A percentile compares a stretch with the other conserved stretches of the same genome.
Evolutionary conservation across 2,888 invertebrate genomes (phyloP).

Genomic region (Melanophora roralis): DNA sequence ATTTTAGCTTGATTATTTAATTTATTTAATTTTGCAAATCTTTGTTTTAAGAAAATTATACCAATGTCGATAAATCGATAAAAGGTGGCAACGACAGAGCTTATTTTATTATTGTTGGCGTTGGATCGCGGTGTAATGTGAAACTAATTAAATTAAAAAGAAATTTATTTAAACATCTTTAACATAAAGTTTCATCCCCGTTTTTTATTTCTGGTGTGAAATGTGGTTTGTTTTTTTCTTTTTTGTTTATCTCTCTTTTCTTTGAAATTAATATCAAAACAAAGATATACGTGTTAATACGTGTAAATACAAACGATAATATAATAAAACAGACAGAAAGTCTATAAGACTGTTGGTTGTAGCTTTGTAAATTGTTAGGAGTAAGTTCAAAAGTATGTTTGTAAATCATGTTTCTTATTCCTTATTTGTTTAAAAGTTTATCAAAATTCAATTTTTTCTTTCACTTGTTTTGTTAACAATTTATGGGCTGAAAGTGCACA

Average conservation of each 20-base stretch:
- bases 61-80: too few species aligned
- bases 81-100: too few species aligned
- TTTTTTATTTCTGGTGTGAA: conserved; percentile 28
- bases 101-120: conserved; percentile 35
- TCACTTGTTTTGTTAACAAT: background rate
- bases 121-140: conserved; percentile 57
- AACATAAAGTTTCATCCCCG: conserved; percentile 57
- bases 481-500: conserved; percentile 27
- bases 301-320: background rate
- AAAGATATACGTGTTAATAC: background rate
- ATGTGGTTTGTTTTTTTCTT: conserved; percentile 24
- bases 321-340: background rate
- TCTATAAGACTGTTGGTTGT: background rate
- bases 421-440: background rate
- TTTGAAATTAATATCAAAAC: conserved; percentile 30
- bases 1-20: too few species aligned
- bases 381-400: background rate
- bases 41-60: too few species aligned
- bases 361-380: too few species aligned
- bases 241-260: conserved; percentile 36
- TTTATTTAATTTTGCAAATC: too few species aligned
- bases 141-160: conserved; percentile 63
- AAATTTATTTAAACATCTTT: conserved; percentile 63
- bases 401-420: background rate
- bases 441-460: background rate